Evolutionary conservation across 1,140 invertebrate species (phyloP), one percentile per base, ranked within the genome.

Genomic region (Leptinotarsa texana): DNA sequence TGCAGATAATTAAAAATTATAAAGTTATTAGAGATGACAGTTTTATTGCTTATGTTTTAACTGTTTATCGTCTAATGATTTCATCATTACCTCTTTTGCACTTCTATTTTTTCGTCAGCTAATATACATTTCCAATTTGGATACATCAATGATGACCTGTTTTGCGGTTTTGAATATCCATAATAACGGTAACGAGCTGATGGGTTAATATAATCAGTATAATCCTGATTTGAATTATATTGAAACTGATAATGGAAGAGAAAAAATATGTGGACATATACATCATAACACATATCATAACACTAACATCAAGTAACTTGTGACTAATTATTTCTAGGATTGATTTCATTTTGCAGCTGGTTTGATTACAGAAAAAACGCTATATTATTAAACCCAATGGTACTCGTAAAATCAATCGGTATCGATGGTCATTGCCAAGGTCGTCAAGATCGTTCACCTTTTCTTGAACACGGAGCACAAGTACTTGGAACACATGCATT

Each of bases 401-500:
- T 21, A 42, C 22, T 33, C 61, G 49, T 63, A n/a, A 27, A 63
- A 27, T 67, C 47, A 76, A 76, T 74, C 42, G 70, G 73, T 70
- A 75, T 74, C 42, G 67, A 69, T 70, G 73, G 69, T 72, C 76
- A 83, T 73, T 83, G 82, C 57, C 81, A 81, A 80, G 82, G 81
- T 80, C 82, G 78, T 71, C 57, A 77, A 80, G 82, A 81, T 76
- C 82, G 68, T 83, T 83, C 78, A 83, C 82, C 82, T 83, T 76
- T 65, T 68, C 57, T 63, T 73, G 21, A n/a, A 33, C 27, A 11
- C 63, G 22, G 13, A 65, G 63, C 69, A 66, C 57, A 47, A 77
- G 74, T 74, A 78, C 33, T 77, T 78, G 78, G 75, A 75, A 65
- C 63, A 49, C 62, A 57, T 66, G 22, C 13, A 65, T 48, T 74